Evolutionary conservation across 2,797 vertebrate genomes (phyloP).

Genomic region (Echeneis naucrates): DNA sequence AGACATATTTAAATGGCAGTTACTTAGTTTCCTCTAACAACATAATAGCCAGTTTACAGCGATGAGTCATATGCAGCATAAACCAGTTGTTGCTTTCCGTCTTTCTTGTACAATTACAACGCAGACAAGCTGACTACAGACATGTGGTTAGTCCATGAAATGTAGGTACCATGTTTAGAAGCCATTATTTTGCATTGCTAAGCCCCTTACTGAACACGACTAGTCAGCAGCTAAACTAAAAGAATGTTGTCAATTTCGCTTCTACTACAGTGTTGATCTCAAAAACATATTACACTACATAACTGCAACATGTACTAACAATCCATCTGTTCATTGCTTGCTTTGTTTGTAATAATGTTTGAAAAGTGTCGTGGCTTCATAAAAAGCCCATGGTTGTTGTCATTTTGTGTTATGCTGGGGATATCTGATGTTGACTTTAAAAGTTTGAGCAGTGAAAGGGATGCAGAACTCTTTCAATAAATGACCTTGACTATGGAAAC

Average conservation of each 20-base stretch:
- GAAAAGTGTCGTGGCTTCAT: not conserved
- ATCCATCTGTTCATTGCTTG: not conserved
- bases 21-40: not conserved
- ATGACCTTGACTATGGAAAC: not conserved
- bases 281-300: too few relatives aligned
- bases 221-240: not conserved
- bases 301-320: too few relatives aligned
- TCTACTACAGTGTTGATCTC: not conserved
- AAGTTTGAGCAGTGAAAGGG: not conserved
- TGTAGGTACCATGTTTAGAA: conserved; percentile 12
- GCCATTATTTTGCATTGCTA: not conserved
- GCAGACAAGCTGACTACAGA: conserved; percentile 23
- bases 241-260: not conserved
- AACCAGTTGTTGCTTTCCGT: conserved; percentile 15
- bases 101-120: conserved; percentile 12
- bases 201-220: not conserved
- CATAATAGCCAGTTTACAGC: conserved; percentile 18
- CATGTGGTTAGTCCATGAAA: not conserved
- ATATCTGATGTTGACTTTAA: not conserved
- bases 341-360: conserved; percentile 2
- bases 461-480: not conserved
- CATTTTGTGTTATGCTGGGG: not conserved
- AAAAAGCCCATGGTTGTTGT: not conserved
- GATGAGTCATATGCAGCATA: conserved; percentile 16
- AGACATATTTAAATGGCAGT: conserved; percentile 1